Evolutionary conservation across 2,888 invertebrate genomes (phyloP).

Genomic region (Amorpha juglandis): DNA sequence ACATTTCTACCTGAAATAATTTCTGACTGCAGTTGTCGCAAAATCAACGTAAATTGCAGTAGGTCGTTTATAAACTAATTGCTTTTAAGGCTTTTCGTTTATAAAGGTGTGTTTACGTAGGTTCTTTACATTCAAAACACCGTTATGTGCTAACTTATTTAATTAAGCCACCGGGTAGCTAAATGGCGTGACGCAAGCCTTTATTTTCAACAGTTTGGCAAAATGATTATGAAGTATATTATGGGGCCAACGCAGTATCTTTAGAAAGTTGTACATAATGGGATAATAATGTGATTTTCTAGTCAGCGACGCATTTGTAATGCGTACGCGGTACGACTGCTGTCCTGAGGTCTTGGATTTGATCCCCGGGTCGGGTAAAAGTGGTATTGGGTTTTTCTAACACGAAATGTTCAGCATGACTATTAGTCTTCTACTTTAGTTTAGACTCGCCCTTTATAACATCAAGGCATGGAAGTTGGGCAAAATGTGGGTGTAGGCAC

Average conservation of each 20-base stretch:
- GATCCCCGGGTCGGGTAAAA: no score
- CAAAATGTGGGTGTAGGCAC: no score
- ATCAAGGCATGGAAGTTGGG: no score
- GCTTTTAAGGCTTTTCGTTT: not conserved
- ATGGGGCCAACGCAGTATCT: slow-evolving; percentile 5
- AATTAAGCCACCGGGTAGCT: slow-evolving; percentile 17
- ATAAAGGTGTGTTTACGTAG: slow-evolving; percentile 8
- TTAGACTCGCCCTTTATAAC: no score
- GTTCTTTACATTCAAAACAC: slow-evolving; percentile 12
- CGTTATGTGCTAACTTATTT: slow-evolving; percentile 18
- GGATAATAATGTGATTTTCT: no score
- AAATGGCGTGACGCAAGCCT: not conserved
- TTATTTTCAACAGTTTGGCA: slow-evolving; percentile 18
- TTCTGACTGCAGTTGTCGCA: not conserved
- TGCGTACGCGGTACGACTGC: no score
- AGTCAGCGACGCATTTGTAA: no score
- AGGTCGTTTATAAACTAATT: not conserved
- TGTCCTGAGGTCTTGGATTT: no score
- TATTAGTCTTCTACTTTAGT: no score
- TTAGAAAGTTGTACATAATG: slow-evolving; percentile 5
- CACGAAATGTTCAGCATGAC: no score
- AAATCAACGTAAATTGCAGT: slow-evolving; percentile 5
- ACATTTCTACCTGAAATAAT: no score
- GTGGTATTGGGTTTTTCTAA: no score
- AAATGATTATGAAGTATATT: slow-evolving; percentile 14